Conservation (phyloP, 2,113 vertebrate genomes). For the Brevimyrus niger region DNA sequence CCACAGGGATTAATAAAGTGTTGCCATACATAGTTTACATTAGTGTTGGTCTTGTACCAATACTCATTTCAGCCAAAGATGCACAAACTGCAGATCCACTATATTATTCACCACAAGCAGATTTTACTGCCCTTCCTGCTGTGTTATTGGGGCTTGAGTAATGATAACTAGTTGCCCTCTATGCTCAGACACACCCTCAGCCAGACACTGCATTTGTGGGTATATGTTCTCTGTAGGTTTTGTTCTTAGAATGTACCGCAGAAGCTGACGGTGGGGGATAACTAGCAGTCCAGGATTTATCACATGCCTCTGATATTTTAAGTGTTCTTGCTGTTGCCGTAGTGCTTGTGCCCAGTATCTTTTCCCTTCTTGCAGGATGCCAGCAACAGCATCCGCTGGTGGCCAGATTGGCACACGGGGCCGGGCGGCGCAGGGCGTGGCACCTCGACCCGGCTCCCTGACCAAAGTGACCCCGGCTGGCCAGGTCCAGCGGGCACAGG, state of each 20-base stretch:
- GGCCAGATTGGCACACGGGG: constrained; percentile 29
- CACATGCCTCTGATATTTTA: background rate
- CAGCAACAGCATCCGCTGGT: constrained; percentile 36
- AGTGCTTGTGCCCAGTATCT: background rate
- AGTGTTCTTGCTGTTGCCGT: background rate
- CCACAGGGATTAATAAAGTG: background rate
- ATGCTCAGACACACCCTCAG: background rate
- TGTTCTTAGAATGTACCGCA: background rate
- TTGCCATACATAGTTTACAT: background rate
- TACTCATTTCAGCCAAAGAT: background rate
- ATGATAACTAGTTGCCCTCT: background rate
- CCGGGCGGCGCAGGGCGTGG: constrained; percentile 36
- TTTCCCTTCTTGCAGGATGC: constrained; percentile 38
- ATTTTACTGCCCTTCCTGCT: background rate
- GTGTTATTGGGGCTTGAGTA: background rate
- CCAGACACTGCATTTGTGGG: background rate
- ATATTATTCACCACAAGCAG: background rate
- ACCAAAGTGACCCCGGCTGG: constrained; percentile 60
- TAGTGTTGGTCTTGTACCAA: background rate
- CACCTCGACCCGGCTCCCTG: constrained; percentile 54
- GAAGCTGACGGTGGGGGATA: background rate
- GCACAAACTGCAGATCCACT: background rate
- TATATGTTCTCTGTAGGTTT: background rate
- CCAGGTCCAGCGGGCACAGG: constrained; percentile 65
- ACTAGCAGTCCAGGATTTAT: background rate